These are phyloP conservation scores for Anarrhichthys ocellatus DNA, from an alignment of 2,113 vertebrate genomes.

Conservation along the genomic window DNA sequence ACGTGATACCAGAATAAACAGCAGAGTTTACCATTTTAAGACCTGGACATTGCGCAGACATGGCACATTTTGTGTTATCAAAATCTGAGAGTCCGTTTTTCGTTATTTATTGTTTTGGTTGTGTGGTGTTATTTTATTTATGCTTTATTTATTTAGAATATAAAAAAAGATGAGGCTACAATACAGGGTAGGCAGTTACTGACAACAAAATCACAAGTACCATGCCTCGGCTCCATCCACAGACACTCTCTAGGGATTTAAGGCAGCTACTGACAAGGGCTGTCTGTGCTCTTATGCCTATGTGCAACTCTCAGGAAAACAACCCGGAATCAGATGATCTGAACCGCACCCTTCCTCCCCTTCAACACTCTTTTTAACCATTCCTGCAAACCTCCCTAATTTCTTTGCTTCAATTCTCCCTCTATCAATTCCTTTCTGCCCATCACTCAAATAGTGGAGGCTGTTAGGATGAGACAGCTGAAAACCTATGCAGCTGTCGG, in stretches of 20 bases:
- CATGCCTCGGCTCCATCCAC: neutral
- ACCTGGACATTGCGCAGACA: too few relatives aligned
- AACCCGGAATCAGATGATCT: conserved; percentile 45
- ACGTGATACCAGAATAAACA: too few relatives aligned
- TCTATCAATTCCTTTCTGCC: conserved; percentile 62
- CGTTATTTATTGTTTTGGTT: neutral
- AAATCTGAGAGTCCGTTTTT: neutral
- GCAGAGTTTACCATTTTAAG: too few relatives aligned
- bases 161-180: too few relatives aligned
- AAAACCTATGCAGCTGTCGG: conserved; percentile 36
- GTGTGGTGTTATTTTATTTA: neutral
- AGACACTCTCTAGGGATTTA: neutral
- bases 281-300: conserved; percentile 47
- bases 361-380: conserved; percentile 17
- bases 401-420: conserved; percentile 41
- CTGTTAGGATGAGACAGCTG: conserved; percentile 34
- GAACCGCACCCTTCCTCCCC: conserved; percentile 67
- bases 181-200: neutral
- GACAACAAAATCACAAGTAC: neutral
- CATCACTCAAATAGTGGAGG: conserved; percentile 59
- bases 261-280: conserved; percentile 24
- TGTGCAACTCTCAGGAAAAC: conserved; percentile 63
- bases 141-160: neutral
- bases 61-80: too few relatives aligned
- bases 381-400: conserved; percentile 29